Conservation (phyloP, 2,113 vertebrate genomes). For the Bufo bufo region DNA sequence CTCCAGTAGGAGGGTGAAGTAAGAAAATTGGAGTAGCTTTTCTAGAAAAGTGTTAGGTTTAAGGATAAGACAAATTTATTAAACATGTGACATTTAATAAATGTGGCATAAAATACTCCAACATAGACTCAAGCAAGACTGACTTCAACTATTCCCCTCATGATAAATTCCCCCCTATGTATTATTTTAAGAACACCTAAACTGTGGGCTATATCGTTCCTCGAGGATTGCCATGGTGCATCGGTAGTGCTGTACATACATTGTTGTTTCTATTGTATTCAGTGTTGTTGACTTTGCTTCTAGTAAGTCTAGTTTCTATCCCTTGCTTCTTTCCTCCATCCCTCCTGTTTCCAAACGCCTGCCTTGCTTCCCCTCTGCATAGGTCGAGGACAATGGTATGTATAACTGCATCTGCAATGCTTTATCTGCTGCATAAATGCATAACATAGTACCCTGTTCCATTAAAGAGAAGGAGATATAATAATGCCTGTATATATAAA, state of each 20-base stretch:
- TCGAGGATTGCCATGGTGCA: not conserved
- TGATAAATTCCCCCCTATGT: too few species aligned
- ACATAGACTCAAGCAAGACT: too few species aligned
- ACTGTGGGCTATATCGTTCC: not conserved
- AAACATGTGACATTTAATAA: too few species aligned
- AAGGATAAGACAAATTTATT: too few species aligned
- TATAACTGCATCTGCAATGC: constrained; percentile 82
- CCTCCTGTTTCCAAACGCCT: constrained; percentile 74
- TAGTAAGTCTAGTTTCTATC: constrained; percentile 96
- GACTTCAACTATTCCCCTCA: too few species aligned
- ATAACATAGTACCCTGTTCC: constrained; percentile 39
- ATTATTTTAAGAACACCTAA: too few species aligned
- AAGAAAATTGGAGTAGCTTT: too few species aligned
- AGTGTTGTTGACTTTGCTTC: constrained; percentile 79
- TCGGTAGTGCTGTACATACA: not conserved
- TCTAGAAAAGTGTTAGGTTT: too few species aligned
- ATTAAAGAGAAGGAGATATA: constrained; percentile 76
- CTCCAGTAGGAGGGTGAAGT: too few species aligned
- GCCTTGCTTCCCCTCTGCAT: constrained; percentile 87
- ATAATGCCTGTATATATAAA: constrained; percentile 29
- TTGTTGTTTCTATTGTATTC: constrained; percentile 64
- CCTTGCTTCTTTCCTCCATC: constrained; percentile 81
- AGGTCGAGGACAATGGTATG: constrained; percentile 93
- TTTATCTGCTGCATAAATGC: constrained; percentile 68
- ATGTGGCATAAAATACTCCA: too few species aligned